phyloP scores from a whole-genome alignment of 1,140 invertebrate species.

The Drosophila fuyamai region DNA sequence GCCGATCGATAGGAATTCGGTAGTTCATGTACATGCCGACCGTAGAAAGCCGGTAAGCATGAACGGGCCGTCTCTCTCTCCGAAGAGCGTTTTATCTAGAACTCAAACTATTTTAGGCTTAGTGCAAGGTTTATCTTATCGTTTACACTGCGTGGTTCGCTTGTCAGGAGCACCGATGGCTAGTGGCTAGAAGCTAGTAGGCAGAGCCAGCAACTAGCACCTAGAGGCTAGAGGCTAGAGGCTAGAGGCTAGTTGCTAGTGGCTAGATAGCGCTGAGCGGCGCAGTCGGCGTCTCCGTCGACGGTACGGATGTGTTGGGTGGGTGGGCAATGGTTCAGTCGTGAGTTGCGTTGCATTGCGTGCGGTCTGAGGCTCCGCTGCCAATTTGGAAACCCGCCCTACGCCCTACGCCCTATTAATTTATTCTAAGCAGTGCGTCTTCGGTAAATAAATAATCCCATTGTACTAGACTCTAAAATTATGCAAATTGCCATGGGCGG shows the following conservation, averaged over 20 bases:
- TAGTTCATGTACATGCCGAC: neutral
- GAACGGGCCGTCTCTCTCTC: conserved; percentile 1
- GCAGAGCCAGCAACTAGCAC: conserved; percentile 10
- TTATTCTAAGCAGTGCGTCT: conserved; percentile 11
- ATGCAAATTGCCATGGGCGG: neutral
- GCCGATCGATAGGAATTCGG: conserved; percentile 23
- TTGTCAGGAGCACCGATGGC: conserved; percentile 24
- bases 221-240: conserved; percentile 10
- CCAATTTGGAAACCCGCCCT: conserved; percentile 10
- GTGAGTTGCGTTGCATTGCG: conserved; percentile 67
- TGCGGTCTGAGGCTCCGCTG: conserved; percentile 46
- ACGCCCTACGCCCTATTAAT: conserved; percentile 7
- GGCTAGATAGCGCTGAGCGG: conserved; percentile 5
- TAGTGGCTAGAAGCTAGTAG: conserved; percentile 1
- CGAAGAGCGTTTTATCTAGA: neutral
- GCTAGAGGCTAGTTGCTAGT: neutral
- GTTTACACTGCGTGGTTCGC: conserved; percentile 1
- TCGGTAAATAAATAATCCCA: neutral
- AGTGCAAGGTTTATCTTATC: conserved; percentile 36
- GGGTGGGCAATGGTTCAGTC: conserved; percentile 56
- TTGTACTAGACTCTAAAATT: neutral
- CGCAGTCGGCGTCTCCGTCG: conserved; percentile 23
- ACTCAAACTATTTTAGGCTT: conserved; percentile 14
- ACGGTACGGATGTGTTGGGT: conserved; percentile 34
- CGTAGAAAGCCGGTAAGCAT: conserved; percentile 23